Evolutionary conservation across 2,888 invertebrate genomes (phyloP).

Genomic region (Acronicta alni): DNA sequence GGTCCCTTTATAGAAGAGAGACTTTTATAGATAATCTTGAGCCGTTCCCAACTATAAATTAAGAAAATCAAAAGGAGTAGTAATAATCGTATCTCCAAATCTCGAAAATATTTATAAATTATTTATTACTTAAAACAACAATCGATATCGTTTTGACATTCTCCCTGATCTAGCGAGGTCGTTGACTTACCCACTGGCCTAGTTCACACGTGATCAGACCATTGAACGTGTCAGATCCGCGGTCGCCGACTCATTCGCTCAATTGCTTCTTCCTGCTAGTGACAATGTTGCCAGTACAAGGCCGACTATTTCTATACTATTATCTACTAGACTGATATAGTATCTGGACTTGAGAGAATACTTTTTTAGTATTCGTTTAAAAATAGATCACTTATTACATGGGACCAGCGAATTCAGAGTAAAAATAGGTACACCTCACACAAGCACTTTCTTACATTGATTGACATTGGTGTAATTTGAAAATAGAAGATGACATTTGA

Average conservation of each 20-base stretch:
- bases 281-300: conserved; percentile 77
- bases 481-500: too few relatives aligned
- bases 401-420: neutral
- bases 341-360: conserved; percentile 52
- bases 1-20: too few relatives aligned
- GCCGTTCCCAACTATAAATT: too few relatives aligned
- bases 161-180: conserved; percentile 62
- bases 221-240: conserved; percentile 75
- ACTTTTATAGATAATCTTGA: too few relatives aligned
- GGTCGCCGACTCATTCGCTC: conserved; percentile 75
- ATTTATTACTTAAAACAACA: conserved; percentile 9
- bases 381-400: too few relatives aligned
- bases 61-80: neutral
- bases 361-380: conserved; percentile 11
- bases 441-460: too few relatives aligned
- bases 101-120: neutral
- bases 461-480: too few relatives aligned
- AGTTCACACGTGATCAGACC: conserved; percentile 83
- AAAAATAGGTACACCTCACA: too few relatives aligned
- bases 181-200: conserved; percentile 77
- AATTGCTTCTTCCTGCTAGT: conserved; percentile 81
- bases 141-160: conserved; percentile 54
- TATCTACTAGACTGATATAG: conserved; percentile 28
- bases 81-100: neutral
- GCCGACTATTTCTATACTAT: conserved; percentile 62